Percentiles rank a stretch among this genome's conserved stretches.
Evolutionary conservation across 2,113 vertebrate genomes (phyloP).

Genomic region (Chlorocebus sabaeus): DNA sequence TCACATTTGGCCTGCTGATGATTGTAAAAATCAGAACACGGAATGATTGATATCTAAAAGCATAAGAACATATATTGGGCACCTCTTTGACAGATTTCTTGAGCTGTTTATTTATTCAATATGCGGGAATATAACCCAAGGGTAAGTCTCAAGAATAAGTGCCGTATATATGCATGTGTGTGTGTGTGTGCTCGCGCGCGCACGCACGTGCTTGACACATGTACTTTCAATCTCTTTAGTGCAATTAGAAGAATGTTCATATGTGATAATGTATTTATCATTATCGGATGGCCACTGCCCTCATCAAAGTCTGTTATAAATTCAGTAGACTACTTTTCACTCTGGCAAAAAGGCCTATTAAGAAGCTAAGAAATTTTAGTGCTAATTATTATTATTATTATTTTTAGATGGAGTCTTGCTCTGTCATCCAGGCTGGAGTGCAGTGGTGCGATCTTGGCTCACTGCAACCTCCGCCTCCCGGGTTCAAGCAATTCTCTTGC

Average conservation of each 20-base stretch:
- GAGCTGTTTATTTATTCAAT: constrained; percentile 22
- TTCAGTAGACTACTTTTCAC: not conserved
- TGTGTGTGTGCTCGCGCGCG: too few relatives aligned
- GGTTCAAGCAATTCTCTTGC: not conserved
- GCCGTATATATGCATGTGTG: accelerated
- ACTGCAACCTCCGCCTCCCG: not conserved
- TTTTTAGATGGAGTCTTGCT: not conserved
- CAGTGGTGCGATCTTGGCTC: not conserved
- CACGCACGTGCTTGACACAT: accelerated
- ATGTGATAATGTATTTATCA: not conserved
- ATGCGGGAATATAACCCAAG: not conserved
- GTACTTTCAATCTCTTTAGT: not conserved
- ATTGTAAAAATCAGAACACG: not conserved
- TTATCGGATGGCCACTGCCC: not conserved
- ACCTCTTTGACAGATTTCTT: not conserved
- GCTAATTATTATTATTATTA: not conserved
- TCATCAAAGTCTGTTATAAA: not conserved
- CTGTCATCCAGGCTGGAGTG: not conserved
- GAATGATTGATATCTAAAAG: constrained; percentile 53
- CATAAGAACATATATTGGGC: not conserved
- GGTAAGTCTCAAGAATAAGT: not conserved
- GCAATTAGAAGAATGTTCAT: not conserved
- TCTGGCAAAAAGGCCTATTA: not conserved
- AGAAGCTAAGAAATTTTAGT: constrained; percentile 2
- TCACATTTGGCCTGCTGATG: constrained; percentile 15